Evolutionary conservation across 1,140 invertebrate species (phyloP).

Genomic region (Maconellicoccus hirsutus): DNA sequence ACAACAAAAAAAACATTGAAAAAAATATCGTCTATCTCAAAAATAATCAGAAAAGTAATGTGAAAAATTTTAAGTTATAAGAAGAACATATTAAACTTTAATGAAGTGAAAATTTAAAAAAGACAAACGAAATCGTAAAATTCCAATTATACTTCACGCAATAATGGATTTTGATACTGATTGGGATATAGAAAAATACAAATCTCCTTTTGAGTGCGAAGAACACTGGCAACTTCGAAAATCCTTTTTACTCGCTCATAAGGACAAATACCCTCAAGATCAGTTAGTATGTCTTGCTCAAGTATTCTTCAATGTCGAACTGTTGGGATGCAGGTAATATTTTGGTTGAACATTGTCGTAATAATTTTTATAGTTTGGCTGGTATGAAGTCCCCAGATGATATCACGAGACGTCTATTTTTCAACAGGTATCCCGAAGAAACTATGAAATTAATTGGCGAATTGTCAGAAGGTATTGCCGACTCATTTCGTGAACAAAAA

Average conservation of each 20-base stretch:
- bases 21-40: too few relatives aligned
- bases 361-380: too few relatives aligned
- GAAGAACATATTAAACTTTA: too few relatives aligned
- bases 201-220: constrained; percentile 59
- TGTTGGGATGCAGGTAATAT: constrained; percentile 63
- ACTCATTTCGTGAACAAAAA: constrained; percentile 51
- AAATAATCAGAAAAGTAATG: too few relatives aligned
- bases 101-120: too few relatives aligned
- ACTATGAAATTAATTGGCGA: constrained; percentile 66
- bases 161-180: constrained; percentile 31
- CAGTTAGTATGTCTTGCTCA: constrained; percentile 66
- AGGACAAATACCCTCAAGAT: constrained; percentile 56
- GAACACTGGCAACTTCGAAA: constrained; percentile 69
- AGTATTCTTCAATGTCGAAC: constrained; percentile 70
- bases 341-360: background rate
- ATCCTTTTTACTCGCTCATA: constrained; percentile 60
- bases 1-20: too few relatives aligned
- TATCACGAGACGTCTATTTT: too few relatives aligned
- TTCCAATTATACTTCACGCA: too few relatives aligned
- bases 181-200: constrained; percentile 54
- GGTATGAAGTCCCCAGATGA: too few relatives aligned
- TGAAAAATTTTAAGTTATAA: too few relatives aligned
- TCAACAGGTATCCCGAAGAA: constrained; percentile 60
- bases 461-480: constrained; percentile 55
- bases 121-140: too few relatives aligned